Evolutionary conservation across 2,888 invertebrate species (phyloP).

Genomic region (Polydrusus cervinus): DNA sequence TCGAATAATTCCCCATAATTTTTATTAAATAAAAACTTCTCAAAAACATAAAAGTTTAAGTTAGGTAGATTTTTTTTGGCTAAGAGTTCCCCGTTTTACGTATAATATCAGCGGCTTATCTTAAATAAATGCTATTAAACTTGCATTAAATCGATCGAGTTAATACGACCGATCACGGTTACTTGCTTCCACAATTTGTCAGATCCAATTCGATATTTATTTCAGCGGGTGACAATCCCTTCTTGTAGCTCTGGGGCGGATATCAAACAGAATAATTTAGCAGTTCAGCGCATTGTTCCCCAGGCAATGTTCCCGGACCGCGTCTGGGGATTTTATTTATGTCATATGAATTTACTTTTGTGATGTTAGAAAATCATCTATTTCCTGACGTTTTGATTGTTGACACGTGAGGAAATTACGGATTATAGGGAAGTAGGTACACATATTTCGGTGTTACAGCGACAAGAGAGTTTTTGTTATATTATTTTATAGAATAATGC

Average conservation of each 20-base stretch:
- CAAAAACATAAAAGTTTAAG: too few relatives aligned
- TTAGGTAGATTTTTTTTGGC: too few relatives aligned
- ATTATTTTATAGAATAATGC: too few relatives aligned
- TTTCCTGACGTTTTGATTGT: constrained; percentile 43
- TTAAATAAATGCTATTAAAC: constrained; percentile 28
- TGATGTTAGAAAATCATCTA: constrained; percentile 37
- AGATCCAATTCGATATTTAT: constrained; percentile 52
- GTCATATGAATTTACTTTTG: constrained; percentile 54
- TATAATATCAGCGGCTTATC: constrained; percentile 5
- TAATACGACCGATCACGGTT: constrained; percentile 28
- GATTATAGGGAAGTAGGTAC: constrained; percentile 4
- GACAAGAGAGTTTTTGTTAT: background rate
- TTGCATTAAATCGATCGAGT: constrained; percentile 21
- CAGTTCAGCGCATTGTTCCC: constrained; percentile 67
- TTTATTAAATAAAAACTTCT: too few relatives aligned
- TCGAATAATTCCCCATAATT: too few relatives aligned
- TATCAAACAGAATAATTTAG: constrained; percentile 69
- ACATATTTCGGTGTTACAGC: background rate
- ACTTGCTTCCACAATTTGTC: constrained; percentile 47
- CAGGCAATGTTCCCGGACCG: constrained; percentile 55
- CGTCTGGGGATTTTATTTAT: constrained; percentile 51
- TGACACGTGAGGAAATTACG: constrained; percentile 41
- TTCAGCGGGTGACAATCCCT: constrained; percentile 54
- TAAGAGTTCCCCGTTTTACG: too few relatives aligned
- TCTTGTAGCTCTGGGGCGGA: constrained; percentile 56